Base-by-base conservation (phyloP, 2,888 invertebrate genomes). In the Carterocephalus palaemon region DNA sequence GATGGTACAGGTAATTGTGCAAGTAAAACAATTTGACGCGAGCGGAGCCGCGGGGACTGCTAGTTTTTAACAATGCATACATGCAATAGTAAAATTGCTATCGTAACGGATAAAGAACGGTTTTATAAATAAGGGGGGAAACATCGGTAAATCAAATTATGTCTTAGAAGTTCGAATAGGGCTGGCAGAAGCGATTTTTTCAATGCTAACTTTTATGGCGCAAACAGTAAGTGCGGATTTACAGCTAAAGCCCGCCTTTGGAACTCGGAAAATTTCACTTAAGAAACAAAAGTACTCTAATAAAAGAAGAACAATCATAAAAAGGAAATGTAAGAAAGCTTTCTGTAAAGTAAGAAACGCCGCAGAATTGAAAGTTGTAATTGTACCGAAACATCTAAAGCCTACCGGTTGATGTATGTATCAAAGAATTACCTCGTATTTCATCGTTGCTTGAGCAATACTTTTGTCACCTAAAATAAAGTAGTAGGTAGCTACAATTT, bases 241-340 rank as follows among this genome's bases (percentile, higher is more conserved):
- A 75, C 75, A 75, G 65, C 71, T 65, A 73, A 73, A 74, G 70
- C 75, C 69, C 74, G 75, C 73, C 75, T 80, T 77, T 72, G 72
- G 67, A 81, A 83, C 77, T 83, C 76, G 67, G 73, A 67, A 81
- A 76, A 82, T 82, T 83, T 83, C 81, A 82, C 82, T 84, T 81
- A 81, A 78, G 75, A 77, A 83, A 84, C 78, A 82, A 84, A 83
- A 84, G 84, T 83, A 82, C 77, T 81, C 70, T 71, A 84, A 84
- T 84, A 84, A 84, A 84, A 84, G 81, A 83, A 83, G 83, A 83
- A 83, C 82, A 83, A 83, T 82, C 80, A 83, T 84, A 83, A 83
- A 83, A 75, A 74, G 71, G 80, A 75, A 46, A 82, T 65, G 79
- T 72, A 78, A 67, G 72, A 61, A 70, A 65, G 71, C 59, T 77